These are phyloP conservation scores for Trinorchestia longiramus DNA, from an alignment of 1,140 invertebrate genomes.

Conservation along the genomic window DNA sequence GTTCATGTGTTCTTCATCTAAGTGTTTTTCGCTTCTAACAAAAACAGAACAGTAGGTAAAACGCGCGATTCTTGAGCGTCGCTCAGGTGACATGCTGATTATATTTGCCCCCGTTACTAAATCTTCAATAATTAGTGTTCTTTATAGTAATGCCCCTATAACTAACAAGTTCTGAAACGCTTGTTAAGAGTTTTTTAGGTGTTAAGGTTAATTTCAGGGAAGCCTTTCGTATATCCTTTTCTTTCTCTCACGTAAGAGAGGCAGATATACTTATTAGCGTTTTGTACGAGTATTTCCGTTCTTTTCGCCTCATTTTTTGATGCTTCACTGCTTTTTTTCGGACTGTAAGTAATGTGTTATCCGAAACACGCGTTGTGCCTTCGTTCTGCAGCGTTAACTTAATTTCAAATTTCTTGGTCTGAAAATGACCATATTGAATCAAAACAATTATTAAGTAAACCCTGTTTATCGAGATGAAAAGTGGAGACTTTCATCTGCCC, in stretches of 20 bases:
- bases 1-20: too few relatives aligned
- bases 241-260: not conserved
- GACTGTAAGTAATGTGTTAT: not conserved
- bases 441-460: not conserved
- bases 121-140: too few relatives aligned
- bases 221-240: not conserved
- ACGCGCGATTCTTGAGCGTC: too few relatives aligned
- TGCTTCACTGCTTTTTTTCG: not conserved
- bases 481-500: not conserved
- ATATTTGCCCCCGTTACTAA: too few relatives aligned
- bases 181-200: too few relatives aligned
- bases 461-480: not conserved
- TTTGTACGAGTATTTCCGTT: not conserved
- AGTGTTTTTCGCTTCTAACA: too few relatives aligned
- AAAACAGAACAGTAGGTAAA: too few relatives aligned
- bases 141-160: too few relatives aligned
- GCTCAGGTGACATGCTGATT: too few relatives aligned
- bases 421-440: not conserved
- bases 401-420: not conserved
- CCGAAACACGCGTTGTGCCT: not conserved
- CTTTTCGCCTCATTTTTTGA: not conserved
- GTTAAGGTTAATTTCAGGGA: too few relatives aligned
- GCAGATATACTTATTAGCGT: not conserved
- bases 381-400: not conserved
- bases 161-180: too few relatives aligned